These are phyloP conservation scores for Montipora foliosa DNA, from an alignment of 64 coral and sea anemone genomes.

Conservation along the genomic window DNA sequence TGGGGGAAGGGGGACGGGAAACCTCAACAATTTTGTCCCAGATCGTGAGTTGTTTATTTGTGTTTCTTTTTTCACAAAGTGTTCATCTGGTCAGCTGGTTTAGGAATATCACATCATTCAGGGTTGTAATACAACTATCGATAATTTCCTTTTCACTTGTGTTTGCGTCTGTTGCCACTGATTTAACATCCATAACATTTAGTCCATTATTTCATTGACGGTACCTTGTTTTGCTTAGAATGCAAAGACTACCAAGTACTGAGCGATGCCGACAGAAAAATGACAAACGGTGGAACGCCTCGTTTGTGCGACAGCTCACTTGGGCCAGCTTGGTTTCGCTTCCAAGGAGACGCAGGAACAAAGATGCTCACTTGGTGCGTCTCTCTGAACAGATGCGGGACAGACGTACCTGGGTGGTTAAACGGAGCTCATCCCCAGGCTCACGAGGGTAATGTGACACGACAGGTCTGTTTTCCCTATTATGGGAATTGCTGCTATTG, in stretches of 20 bases:
- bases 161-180: no score
- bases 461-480: neutral
- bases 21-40: no score
- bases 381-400: neutral
- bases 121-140: no score
- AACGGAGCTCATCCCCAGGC: neutral
- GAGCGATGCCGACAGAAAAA: neutral
- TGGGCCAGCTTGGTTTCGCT: neutral
- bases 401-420: neutral
- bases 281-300: neutral
- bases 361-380: neutral
- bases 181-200: no score
- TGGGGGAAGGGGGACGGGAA: no score
- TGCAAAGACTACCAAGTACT: neutral
- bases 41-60: no score
- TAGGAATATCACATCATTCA: no score
- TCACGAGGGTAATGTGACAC: neutral
- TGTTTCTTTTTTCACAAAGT: no score
- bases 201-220: no score
- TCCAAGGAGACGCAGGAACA: neutral
- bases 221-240: no score
- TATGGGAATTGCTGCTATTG: neutral
- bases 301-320: neutral
- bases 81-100: no score
- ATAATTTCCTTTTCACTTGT: no score